Evolutionary conservation across 2,888 invertebrate species (phyloP).

Genomic region (Xestia ashworthii): DNA sequence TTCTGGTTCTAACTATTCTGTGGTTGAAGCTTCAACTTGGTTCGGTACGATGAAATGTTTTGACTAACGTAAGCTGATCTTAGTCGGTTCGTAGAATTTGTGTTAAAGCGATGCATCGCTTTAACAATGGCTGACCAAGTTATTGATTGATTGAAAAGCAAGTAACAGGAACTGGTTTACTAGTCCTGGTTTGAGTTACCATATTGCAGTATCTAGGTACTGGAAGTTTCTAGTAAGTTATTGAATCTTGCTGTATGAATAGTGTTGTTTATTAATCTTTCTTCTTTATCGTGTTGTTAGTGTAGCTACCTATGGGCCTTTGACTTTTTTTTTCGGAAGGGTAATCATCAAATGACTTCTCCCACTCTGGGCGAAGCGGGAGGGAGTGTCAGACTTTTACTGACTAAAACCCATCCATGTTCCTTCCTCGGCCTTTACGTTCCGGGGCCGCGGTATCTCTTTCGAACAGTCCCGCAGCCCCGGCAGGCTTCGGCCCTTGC

Average conservation of each 20-base stretch:
- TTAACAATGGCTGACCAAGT: constrained; percentile 24
- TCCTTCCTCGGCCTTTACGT: too few relatives aligned
- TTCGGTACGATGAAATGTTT: constrained; percentile 45
- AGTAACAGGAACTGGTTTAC: constrained; percentile 5
- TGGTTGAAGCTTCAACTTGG: constrained; percentile 44
- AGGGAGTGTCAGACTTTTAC: too few relatives aligned
- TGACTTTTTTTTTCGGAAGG: too few relatives aligned
- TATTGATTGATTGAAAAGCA: constrained; percentile 34
- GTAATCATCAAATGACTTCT: too few relatives aligned
- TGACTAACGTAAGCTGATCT: constrained; percentile 52
- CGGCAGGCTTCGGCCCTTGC: too few relatives aligned
- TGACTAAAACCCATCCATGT: too few relatives aligned
- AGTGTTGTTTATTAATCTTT: too few relatives aligned
- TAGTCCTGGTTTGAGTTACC: not conserved
- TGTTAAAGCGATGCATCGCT: constrained; percentile 10
- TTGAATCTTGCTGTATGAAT: not conserved
- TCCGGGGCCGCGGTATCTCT: too few relatives aligned
- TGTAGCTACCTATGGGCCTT: too few relatives aligned
- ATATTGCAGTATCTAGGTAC: not conserved
- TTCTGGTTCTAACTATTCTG: constrained; percentile 7
- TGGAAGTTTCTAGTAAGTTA: not conserved
- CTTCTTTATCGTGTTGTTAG: too few relatives aligned
- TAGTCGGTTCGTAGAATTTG: constrained; percentile 27
- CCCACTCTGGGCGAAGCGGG: too few relatives aligned
- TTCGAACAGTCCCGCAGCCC: too few relatives aligned